Base-by-base conservation (phyloP, 64 coral and sea anemone species). In the Astreopora myriophthalma region DNA sequence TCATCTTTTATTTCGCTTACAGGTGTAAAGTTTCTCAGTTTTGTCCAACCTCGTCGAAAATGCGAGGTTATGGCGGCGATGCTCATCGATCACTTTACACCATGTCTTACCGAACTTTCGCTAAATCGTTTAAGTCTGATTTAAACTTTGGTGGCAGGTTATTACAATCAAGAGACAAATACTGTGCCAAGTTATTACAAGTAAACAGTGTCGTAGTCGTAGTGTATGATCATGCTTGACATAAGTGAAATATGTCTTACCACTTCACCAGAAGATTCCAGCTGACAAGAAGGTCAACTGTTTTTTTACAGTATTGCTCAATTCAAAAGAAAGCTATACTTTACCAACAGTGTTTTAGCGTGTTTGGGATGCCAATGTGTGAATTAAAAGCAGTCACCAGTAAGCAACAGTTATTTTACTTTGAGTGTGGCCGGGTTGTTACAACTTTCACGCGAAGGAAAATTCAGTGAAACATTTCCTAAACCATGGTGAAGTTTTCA, bases 241-340 rank as follows among this genome's bases (percentile, higher is more conserved):
- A 16, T 20, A 60, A 60, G 62, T 22, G 4, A 66, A 66, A 66
- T 27, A 27, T 78, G 24, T 78, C 75, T 73, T 2, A n/a, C n/a
- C n/a, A n/a, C n/a, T n/a, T n/a, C n/a, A n/a, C n/a, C n/a, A n/a
- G 32, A 73, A 73, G 74, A 48, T 78, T 40, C 27, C 75, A 28
- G 2, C 49, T 60, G 76, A 34, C 20, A 34, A 4, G 20, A 34
- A 31, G 29, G 51, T 31, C 19, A 60, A 20, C 7, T 23, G 6
- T 1, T 27, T 34, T 80, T 60, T 48, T 57, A 22, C 49, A 20
- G 27, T 34, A 34, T 61, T 22, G 7, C 26, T 34, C 26, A 60
- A 48, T 60, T 4, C 29, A 34, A 11, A 8, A 33, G 1, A 60
- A 32, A 11, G 30, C 6, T 34, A 33, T 61, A 34, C 26, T 22